Conservation (phyloP, 2,113 vertebrate genomes). For the Ifrita kowaldi region DNA sequence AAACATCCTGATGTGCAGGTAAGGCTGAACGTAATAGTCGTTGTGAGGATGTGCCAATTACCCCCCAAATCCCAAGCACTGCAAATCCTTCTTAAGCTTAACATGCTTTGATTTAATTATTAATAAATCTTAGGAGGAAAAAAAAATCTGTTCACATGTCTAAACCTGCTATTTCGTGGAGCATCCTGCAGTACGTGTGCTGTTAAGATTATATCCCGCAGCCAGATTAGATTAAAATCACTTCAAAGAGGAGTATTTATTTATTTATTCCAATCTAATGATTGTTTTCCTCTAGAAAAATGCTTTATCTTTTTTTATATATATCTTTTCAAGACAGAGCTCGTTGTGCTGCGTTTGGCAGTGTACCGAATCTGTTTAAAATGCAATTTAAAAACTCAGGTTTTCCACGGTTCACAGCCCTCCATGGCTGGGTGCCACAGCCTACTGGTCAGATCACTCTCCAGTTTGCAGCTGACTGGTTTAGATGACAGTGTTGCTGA, state of each 20-base stretch:
- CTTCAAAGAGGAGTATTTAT: conserved; percentile 31
- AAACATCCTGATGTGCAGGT: not conserved
- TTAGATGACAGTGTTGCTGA: not conserved
- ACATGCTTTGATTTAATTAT: conserved; percentile 41
- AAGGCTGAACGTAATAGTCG: not conserved
- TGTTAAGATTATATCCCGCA: conserved; percentile 43
- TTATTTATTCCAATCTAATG: conserved; percentile 42
- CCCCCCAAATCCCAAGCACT: not conserved
- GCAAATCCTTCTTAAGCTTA: conserved; percentile 7
- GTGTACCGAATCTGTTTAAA: not conserved
- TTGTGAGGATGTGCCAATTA: not conserved
- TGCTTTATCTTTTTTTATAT: not conserved
- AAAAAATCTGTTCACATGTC: not conserved
- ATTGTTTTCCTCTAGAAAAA: conserved; percentile 10
- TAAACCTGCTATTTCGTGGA: conserved; percentile 22
- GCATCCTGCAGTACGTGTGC: not conserved
- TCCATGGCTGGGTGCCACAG: not conserved
- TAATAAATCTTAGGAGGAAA: not conserved
- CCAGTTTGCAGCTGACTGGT: not conserved
- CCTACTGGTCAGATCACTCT: not conserved
- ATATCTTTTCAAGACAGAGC: not conserved
- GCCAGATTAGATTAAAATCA: conserved; percentile 48
- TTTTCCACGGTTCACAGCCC: not conserved
- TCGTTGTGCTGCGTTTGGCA: not conserved
- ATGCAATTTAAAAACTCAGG: not conserved